Conservation (phyloP, 2,888 invertebrate genomes). For the Athripsodes cinereus region DNA sequence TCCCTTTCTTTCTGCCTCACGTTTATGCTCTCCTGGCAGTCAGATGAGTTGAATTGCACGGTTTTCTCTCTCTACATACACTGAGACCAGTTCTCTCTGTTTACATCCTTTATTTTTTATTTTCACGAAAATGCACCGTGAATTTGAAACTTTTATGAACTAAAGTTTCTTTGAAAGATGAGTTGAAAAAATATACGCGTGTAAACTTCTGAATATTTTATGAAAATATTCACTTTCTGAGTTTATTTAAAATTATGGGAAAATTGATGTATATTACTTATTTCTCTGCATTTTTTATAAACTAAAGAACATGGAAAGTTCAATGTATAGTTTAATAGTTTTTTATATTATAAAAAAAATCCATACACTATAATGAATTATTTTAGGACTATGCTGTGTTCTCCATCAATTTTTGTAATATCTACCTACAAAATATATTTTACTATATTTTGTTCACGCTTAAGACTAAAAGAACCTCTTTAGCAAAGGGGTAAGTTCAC, state of each 20-base stretch:
- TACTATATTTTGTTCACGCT: no score
- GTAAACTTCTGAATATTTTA: not conserved
- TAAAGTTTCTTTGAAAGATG: not conserved
- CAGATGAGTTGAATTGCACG: not conserved
- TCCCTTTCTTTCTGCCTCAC: not conserved
- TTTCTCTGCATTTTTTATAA: not conserved
- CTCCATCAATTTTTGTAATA: no score
- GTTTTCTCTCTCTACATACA: not conserved
- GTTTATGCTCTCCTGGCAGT: not conserved
- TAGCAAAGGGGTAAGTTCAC: not conserved
- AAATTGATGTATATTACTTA: not conserved
- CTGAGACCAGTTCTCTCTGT: not conserved
- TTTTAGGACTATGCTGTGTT: no score
- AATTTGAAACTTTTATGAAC: slow-evolving; percentile 1
- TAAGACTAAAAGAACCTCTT: not conserved
- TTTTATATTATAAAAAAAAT: no score
- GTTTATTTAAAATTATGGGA: not conserved
- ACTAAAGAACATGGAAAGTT: not conserved
- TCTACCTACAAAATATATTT: no score
- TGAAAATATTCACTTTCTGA: not conserved
- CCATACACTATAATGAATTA: no score
- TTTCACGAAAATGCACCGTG: not conserved
- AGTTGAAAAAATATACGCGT: not conserved
- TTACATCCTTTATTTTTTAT: not conserved
- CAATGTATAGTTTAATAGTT: no score